Base-by-base conservation (phyloP, 2,113 vertebrate species). In the Oxygymnocypris stewartii region DNA sequence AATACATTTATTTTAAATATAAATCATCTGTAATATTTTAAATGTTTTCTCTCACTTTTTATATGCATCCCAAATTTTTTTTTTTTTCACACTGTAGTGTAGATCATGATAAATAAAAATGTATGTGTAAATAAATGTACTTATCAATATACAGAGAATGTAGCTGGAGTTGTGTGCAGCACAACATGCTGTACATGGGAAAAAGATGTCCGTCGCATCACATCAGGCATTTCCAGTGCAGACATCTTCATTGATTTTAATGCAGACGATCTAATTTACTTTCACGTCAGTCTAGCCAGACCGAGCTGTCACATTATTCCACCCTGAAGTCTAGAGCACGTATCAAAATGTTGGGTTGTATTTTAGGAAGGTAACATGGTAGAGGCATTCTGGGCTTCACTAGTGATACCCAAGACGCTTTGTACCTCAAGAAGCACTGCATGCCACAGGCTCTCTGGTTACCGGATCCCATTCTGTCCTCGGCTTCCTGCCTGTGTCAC, bases 391-490 rank as follows among this genome's bases (percentile, higher is more conserved):
- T 85, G 57, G 25, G 18, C 49, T 77, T 87, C 75, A 82, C 87
- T 82, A 40, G 59, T 57, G 89, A 88, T 71, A 90, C 83, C 85
- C 47, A 76, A 90, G 54, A 84, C 44, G 37, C 54, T 61, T 65
- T 76, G 79, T 71, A 77, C 86, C 76, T 90, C 87, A 69, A 61
- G 85, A 35, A 79, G 74, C 84, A 85, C 79, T 87, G 74, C 77
- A 81, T 85, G 82, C 74, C 84, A 67, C 65, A 20, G 49, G 57
- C 20, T 87, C 78, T 90, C 84, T 77, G 57, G 74, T 90, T 88
- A 88, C 87, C 47, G 35, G 75, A 69, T 88, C 87, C 84, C 82
- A 67, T 90, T 86, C 84, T 80, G 67, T 63, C 79, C 74, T 84
- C 77, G 25, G n/a, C 82, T 79, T 86, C 82, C 77, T 82, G 42